Conservation (phyloP, 1,140 invertebrate genomes). For the Sesamia nonagrioides region DNA sequence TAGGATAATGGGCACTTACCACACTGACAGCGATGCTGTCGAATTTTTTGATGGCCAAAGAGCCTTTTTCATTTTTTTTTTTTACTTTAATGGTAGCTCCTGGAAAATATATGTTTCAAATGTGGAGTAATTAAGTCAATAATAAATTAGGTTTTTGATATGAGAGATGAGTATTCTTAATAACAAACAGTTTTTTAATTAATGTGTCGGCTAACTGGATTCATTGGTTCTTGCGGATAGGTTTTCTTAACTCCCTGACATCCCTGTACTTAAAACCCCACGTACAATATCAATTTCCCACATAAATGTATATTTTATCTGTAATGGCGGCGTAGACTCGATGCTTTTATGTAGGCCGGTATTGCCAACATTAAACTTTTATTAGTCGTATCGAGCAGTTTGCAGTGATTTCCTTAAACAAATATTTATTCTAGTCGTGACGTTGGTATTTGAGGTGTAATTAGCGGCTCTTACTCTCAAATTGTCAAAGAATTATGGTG, state of each 20-base stretch:
- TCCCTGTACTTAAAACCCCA: not conserved
- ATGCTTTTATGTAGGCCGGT: constrained; percentile 11
- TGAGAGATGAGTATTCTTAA: no score
- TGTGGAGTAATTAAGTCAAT: no score
- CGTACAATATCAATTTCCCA: constrained; percentile 21
- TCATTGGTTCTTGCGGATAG: no score
- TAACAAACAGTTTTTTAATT: no score
- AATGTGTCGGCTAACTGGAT: no score
- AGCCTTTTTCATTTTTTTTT: no score
- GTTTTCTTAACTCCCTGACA: not conserved
- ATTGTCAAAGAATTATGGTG: not conserved
- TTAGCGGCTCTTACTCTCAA: not conserved
- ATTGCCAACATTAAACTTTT: constrained; percentile 27
- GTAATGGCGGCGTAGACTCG: not conserved
- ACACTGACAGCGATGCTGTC: no score
- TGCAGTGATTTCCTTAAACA: constrained; percentile 3
- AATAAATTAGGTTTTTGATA: no score
- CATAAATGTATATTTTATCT: constrained; percentile 22
- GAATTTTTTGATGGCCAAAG: no score
- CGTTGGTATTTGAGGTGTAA: not conserved
- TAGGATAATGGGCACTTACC: no score
- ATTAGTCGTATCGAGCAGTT: constrained; percentile 7
- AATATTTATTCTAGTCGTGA: constrained; percentile 14
- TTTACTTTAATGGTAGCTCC: no score
- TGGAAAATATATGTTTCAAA: no score